These are phyloP conservation scores for Elysia crispata DNA, from an alignment of 2,888 invertebrate genomes.

Conservation along the genomic window DNA sequence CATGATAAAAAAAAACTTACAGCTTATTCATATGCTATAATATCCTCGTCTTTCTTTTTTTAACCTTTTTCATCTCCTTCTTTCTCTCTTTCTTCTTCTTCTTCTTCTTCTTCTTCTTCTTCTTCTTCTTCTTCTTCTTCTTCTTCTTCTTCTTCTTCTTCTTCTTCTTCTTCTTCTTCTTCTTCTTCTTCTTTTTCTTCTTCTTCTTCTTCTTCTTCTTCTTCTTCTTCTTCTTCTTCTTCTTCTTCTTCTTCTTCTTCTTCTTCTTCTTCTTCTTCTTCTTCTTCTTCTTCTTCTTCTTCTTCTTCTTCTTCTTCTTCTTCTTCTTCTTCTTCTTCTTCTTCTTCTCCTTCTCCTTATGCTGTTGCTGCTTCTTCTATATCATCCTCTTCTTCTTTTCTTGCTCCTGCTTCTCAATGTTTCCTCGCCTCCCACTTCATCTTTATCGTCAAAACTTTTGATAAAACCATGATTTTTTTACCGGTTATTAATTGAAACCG, in stretches of 20 bases:
- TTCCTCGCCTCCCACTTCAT: too few species aligned
- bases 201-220: constrained; percentile 24
- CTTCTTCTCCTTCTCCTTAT: neutral
- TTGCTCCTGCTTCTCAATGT: too few species aligned
- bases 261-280: constrained; percentile 25
- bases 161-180: constrained; percentile 29
- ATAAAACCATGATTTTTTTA: too few species aligned
- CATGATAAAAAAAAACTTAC: too few species aligned
- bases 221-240: constrained; percentile 31
- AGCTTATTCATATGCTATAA: too few species aligned
- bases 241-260: constrained; percentile 31
- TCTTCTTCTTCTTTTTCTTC: constrained; percentile 3
- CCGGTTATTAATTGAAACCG: too few species aligned
- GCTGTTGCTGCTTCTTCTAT: too few species aligned
- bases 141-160: constrained; percentile 23
- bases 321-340: neutral
- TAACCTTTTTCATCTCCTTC: too few species aligned
- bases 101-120: constrained; percentile 28
- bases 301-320: constrained; percentile 24
- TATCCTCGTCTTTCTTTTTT: too few species aligned
- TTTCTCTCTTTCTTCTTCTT: constrained; percentile 9
- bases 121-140: constrained; percentile 24
- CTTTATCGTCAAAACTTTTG: too few species aligned
- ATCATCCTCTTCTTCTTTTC: too few species aligned
- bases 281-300: constrained; percentile 25